These are phyloP conservation scores for Drosophila cardini DNA, from an alignment of 1,140 invertebrate species.

Conservation along the genomic window DNA sequence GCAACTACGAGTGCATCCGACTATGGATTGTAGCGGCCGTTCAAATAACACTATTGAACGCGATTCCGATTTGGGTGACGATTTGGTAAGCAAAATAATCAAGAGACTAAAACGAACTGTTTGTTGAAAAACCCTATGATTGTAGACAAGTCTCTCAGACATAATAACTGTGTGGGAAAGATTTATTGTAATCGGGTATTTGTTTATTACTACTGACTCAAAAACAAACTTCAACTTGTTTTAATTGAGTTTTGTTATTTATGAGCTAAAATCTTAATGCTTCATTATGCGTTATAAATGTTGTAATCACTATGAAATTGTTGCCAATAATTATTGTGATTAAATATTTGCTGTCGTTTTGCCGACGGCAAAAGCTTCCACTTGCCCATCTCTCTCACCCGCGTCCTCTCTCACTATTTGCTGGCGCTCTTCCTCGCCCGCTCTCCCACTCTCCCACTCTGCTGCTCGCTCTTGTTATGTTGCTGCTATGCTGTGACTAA, in stretches of 20 bases:
- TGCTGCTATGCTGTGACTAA: constrained; percentile 25
- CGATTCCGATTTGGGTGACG: constrained; percentile 80
- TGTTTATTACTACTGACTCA: not conserved
- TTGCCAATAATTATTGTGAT: constrained; percentile 25
- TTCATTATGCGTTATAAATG: constrained; percentile 17
- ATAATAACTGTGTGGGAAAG: not conserved
- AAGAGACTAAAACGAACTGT: not conserved
- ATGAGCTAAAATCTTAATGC: not conserved
- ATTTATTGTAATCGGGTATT: not conserved
- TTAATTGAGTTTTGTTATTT: constrained; percentile 16
- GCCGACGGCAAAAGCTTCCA: constrained; percentile 31
- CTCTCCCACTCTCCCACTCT: not conserved
- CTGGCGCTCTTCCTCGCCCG: not conserved
- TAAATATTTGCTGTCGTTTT: constrained; percentile 14
- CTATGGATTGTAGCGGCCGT: constrained; percentile 82
- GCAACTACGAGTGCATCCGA: constrained; percentile 80
- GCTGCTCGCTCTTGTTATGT: not conserved
- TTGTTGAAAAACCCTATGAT: not conserved
- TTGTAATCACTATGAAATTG: constrained; percentile 12
- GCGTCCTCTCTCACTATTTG: not conserved
- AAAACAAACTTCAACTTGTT: not conserved
- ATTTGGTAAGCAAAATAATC: constrained; percentile 71
- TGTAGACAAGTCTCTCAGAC: not conserved
- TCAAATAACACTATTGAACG: constrained; percentile 79
- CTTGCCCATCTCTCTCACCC: too few relatives aligned